Conservation (phyloP, 2,797 vertebrate genomes). For the Liparis tanakae region DNA sequence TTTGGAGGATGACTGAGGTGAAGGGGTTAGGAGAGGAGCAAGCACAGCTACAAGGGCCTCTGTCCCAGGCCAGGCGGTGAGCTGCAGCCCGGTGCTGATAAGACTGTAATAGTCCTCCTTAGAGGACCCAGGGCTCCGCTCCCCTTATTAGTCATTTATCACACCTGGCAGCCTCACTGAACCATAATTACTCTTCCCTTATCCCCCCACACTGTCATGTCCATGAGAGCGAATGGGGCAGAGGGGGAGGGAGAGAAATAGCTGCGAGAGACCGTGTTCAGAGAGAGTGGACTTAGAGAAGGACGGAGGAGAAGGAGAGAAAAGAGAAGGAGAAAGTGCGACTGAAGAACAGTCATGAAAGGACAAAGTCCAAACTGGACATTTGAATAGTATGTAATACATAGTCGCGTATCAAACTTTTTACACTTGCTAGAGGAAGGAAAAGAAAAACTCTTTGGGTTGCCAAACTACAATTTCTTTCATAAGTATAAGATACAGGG, state of each 20-base stretch:
- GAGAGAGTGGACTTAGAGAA: conserved; percentile 66
- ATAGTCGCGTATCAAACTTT: conserved; percentile 82
- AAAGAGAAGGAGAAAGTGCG: conserved; percentile 59
- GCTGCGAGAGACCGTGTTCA: conserved; percentile 69
- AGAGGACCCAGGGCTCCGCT: conserved; percentile 93
- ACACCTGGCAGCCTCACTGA: conserved; percentile 99
- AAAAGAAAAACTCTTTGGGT: conserved; percentile 20
- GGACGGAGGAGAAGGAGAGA: conserved; percentile 62
- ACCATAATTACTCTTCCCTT: conserved; percentile 99
- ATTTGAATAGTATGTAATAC: conserved; percentile 76
- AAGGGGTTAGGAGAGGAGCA: conserved; percentile 79
- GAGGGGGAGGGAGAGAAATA: conserved; percentile 68
- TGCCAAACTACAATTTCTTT: conserved; percentile 59
- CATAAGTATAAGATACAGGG: conserved; percentile 61
- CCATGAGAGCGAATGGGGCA: conserved; percentile 81
- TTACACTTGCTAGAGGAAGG: conserved; percentile 66
- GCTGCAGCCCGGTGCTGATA: conserved; percentile 94
- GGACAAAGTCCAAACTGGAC: conserved; percentile 57
- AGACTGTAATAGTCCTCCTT: conserved; percentile 99
- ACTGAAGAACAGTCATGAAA: conserved; percentile 57
- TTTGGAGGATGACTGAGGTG: conserved; percentile 74
- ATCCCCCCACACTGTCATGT: conserved; percentile 98
- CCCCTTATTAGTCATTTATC: conserved; percentile 99
- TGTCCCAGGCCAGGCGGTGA: conserved; percentile 86
- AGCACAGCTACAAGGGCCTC: conserved; percentile 83